phyloP scores from a whole-genome alignment of 2,113 vertebrate species.

The Eublepharis macularius region DNA sequence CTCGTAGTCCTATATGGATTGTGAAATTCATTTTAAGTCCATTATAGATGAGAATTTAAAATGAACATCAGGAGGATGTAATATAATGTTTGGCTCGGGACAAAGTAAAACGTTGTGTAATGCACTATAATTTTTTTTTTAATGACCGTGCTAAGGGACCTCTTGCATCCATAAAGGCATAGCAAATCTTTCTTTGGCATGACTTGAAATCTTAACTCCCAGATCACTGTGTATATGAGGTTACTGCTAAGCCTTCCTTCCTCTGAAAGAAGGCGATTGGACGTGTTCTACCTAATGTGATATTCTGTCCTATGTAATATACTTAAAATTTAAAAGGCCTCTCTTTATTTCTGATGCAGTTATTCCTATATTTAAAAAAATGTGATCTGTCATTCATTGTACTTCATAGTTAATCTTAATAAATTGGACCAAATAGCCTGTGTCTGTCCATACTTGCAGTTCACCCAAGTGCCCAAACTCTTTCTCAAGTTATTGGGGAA shows the following conservation, averaged over 20 bases:
- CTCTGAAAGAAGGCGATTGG: background rate
- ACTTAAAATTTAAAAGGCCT: accelerated
- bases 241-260: background rate
- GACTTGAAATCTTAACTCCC: background rate
- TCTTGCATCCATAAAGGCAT: constrained; percentile 26
- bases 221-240: background rate
- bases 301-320: background rate
- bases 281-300: background rate
- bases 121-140: constrained; percentile 34
- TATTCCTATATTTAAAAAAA: background rate
- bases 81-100: background rate
- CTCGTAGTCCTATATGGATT: no score
- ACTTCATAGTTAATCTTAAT: background rate
- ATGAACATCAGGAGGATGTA: background rate
- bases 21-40: no score
- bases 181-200: constrained; percentile 27
- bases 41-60: background rate
- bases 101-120: background rate
- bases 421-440: background rate
- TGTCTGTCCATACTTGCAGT: accelerated
- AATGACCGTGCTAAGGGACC: constrained; percentile 6
- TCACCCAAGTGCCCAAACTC: background rate
- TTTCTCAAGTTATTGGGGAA: background rate
- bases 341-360: background rate
- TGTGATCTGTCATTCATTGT: background rate